Percentiles rank a stretch among this genome's conserved stretches.
phyloP scores from a whole-genome alignment of 2,888 invertebrate genomes.

The Coenonympha glycerion region DNA sequence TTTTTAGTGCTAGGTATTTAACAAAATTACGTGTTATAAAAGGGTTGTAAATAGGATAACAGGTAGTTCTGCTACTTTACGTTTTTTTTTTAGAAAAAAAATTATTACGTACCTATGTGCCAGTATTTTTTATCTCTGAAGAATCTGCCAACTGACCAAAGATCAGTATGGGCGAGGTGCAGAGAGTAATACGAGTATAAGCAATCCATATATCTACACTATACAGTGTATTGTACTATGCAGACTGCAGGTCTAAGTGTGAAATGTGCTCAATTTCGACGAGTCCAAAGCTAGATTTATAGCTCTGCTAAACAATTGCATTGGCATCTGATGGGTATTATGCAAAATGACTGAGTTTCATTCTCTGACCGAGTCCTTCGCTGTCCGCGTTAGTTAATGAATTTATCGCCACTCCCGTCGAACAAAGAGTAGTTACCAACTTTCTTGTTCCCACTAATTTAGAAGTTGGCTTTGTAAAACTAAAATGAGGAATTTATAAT shows the following conservation, averaged over 20 bases:
- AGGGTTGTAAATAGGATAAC: no score
- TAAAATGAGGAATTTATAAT: constrained; percentile 11
- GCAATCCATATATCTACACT: no score
- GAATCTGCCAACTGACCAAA: no score
- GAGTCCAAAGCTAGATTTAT: not conserved
- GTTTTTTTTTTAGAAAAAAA: no score
- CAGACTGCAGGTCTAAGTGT: not conserved
- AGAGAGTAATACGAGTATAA: no score
- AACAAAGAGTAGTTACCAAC: constrained; percentile 12
- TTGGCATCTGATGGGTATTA: constrained; percentile 4
- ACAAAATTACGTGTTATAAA: not conserved
- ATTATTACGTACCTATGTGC: no score
- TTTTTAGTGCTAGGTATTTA: not conserved
- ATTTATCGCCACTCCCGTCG: constrained; percentile 6
- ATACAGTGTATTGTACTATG: no score
- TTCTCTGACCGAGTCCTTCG: constrained; percentile 5
- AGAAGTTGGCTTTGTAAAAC: constrained; percentile 12
- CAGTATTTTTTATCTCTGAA: no score
- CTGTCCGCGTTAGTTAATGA: constrained; percentile 8
- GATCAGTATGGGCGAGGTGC: no score
- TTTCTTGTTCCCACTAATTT: constrained; percentile 10
- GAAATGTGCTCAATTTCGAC: not conserved
- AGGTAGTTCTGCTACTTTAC: no score
- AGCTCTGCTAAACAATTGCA: not conserved
- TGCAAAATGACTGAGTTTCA: constrained; percentile 5